Conservation (phyloP, 1,140 invertebrate genomes). For the Calliphora vicina region DNA sequence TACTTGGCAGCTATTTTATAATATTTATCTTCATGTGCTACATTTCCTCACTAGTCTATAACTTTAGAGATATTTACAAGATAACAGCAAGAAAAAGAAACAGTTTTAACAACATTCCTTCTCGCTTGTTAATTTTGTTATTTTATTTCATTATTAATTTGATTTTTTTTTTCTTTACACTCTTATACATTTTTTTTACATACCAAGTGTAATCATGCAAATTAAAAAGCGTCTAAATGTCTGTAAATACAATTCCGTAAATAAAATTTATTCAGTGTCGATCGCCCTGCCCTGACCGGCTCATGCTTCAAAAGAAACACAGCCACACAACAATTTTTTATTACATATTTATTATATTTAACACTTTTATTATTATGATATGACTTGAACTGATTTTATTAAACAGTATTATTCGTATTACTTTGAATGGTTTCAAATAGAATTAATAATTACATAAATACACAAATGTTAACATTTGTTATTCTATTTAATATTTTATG, state of each 20-base stretch:
- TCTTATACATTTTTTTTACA: not conserved
- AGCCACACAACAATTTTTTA: too few relatives aligned
- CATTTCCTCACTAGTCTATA: too few relatives aligned
- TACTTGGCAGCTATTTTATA: too few relatives aligned
- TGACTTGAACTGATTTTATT: not conserved
- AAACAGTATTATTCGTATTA: too few relatives aligned
- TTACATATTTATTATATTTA: not conserved
- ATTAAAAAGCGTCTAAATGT: conserved; percentile 14
- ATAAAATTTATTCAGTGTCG: not conserved
- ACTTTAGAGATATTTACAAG: too few relatives aligned
- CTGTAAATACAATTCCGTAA: not conserved
- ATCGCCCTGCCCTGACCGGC: not conserved
- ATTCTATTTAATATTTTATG: too few relatives aligned
- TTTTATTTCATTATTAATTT: not conserved
- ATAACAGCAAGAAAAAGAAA: too few relatives aligned
- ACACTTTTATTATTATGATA: not conserved
- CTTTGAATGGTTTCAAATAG: too few relatives aligned
- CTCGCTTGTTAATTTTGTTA: not conserved
- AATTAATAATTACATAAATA: too few relatives aligned
- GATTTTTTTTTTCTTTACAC: too few relatives aligned
- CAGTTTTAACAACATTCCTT: not conserved
- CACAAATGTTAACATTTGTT: too few relatives aligned
- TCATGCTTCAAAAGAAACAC: not conserved
- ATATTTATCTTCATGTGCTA: too few relatives aligned
- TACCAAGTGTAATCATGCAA: conserved; percentile 4